Evolutionary conservation across 1,140 invertebrate species (phyloP), one percentile per base, ranked within the genome.

Genomic region (Lucilia cuprina): DNA sequence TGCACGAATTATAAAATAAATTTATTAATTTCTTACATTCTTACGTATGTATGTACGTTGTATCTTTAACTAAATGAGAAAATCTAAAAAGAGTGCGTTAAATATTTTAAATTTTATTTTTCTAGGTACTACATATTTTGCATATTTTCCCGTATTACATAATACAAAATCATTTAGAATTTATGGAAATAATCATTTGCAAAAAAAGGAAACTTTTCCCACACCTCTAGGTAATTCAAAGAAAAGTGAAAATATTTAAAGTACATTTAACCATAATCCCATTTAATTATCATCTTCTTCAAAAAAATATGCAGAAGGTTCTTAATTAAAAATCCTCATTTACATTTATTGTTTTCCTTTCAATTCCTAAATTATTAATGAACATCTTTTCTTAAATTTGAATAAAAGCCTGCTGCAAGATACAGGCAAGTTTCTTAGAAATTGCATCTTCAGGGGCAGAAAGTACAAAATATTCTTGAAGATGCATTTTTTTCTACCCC

Each of bases 351-450:
- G 21, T 70, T 3, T 70, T 70, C 19, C 19, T 25, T 25, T 25
- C n/a, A 19, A 2, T 19, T 70, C n/a, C n/a, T n/a, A n/a, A 60
- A 17, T 60, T 60, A 60, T n/a, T 60, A 60, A 60, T 60, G 55
- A 60, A 17, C 55, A 70, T 70, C 5, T 70, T 25, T 70, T 70
- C 55, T 70, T 4, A 70, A n/a, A 25, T 55, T 70, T 70, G 17
- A 70, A 70, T 70, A 12, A 70, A 70, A 70, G 65, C 65, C 65
- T 70, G 65, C 65, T 70, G 65, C 65, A 21, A 70, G 65, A 70
- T 70, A 17, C 17, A 70, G n/a, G 19, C n/a, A 70, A 70, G 25
- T 70, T 3, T 70, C 65, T 70, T 70, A n/a, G 60, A 70, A 70
- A 21, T 17, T 55, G 50, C 60, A 21, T 70, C 60, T 70, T 70